Conservation (phyloP, 1,140 invertebrate genomes). For the Anagrus nilaparvatae region DNA sequence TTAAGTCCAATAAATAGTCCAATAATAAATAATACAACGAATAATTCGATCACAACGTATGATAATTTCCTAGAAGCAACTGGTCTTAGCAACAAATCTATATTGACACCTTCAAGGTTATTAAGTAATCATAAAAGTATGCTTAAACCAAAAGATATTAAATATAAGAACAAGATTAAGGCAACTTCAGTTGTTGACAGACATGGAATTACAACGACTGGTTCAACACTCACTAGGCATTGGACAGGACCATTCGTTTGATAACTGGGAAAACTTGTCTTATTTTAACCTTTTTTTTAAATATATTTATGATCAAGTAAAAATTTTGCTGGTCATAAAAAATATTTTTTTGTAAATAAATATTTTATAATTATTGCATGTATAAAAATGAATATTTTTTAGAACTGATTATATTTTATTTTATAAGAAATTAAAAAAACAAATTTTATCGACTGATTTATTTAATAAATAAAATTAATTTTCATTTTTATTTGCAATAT, state of each 20-base stretch:
- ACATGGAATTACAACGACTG: conserved; percentile 23
- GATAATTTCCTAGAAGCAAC: conserved; percentile 71
- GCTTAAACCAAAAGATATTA: conserved; percentile 67
- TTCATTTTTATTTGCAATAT: too few relatives aligned
- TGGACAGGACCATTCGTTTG: conserved; percentile 46
- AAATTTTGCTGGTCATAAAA: too few relatives aligned
- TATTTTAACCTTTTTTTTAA: too few relatives aligned
- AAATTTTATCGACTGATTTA: too few relatives aligned
- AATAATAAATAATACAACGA: background rate
- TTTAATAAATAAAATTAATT: too few relatives aligned
- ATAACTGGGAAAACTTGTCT: conserved; percentile 22
- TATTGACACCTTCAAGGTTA: conserved; percentile 59
- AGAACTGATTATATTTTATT: too few relatives aligned
- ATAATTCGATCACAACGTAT: conserved; percentile 26
- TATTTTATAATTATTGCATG: too few relatives aligned
- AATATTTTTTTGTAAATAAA: too few relatives aligned
- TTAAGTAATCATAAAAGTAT: conserved; percentile 66
- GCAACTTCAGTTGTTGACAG: conserved; percentile 36
- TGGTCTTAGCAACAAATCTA: conserved; percentile 70
- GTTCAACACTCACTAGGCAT: conserved; percentile 29
- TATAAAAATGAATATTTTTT: too few relatives aligned
- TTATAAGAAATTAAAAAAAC: too few relatives aligned
- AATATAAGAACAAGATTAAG: conserved; percentile 44
- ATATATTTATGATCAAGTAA: conserved; percentile 19
- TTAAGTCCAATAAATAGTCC: background rate